These are phyloP conservation scores for Phragmatobia fuliginosa DNA, from an alignment of 2,888 invertebrate species.

Conservation along the genomic window DNA sequence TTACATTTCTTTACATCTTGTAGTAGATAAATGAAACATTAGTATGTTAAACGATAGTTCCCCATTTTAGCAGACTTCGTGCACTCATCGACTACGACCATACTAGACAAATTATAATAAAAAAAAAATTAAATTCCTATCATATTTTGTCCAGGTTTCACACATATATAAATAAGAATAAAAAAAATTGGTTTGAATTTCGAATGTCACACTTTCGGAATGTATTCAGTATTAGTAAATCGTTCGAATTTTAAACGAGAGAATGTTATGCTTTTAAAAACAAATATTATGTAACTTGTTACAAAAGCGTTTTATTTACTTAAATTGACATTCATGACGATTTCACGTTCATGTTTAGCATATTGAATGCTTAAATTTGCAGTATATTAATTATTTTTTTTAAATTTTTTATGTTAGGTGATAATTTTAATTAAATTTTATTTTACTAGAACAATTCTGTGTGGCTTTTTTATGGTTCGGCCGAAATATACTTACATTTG, in stretches of 20 bases:
- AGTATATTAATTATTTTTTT: background rate
- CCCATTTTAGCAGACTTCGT: conserved; percentile 9
- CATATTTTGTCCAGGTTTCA: no score
- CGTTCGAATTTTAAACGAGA: background rate
- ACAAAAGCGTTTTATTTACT: background rate
- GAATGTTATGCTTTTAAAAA: background rate
- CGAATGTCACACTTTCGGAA: background rate
- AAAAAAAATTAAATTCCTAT: no score
- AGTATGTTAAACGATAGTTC: conserved; percentile 28
- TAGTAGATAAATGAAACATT: conserved; percentile 24
- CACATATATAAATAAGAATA: background rate
- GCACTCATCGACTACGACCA: conserved; percentile 12
- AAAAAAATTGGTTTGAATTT: background rate
- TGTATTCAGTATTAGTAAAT: background rate
- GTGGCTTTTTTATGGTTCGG: no score
- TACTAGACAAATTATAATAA: no score
- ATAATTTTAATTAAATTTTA: background rate
- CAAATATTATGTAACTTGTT: background rate
- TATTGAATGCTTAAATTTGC: background rate
- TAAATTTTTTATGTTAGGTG: background rate
- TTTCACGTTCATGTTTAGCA: background rate
- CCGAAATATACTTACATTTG: no score
- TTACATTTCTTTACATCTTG: conserved; percentile 35
- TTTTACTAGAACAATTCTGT: no score
- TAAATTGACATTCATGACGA: background rate